Percentiles rank a stretch among this genome's conserved stretches.
Conservation (phyloP, 1,140 invertebrate species). For the Drosophila azteca region DNA sequence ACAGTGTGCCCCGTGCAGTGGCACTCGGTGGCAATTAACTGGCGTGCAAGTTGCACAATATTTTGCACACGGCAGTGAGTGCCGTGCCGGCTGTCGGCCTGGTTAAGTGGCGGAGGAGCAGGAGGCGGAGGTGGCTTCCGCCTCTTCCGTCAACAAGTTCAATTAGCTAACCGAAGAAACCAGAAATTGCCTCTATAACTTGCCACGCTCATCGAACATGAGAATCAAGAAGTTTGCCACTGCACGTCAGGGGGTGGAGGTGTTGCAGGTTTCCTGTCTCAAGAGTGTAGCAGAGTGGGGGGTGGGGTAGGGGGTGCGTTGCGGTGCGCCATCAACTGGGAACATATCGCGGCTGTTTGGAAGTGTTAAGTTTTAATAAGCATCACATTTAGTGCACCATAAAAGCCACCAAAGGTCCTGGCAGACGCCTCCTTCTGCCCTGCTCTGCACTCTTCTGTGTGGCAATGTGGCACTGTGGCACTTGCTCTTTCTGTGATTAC, state of each 20-base stretch:
- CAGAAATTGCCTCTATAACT: constrained; percentile 50
- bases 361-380: constrained; percentile 76
- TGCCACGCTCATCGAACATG: constrained; percentile 61
- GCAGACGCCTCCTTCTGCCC: background rate
- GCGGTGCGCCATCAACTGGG: constrained; percentile 14
- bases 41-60: constrained; percentile 23
- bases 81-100: constrained; percentile 2
- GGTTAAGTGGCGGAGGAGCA: constrained; percentile 4
- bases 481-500: constrained; percentile 19
- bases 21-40: constrained; percentile 38
- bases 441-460: too few relatives aligned
- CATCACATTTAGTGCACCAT: constrained; percentile 59
- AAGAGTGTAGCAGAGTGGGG: background rate
- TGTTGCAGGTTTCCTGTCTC: background rate
- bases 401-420: constrained; percentile 37
- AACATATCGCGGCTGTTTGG: constrained; percentile 13
- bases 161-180: constrained; percentile 48
- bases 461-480: background rate
- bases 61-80: constrained; percentile 20
- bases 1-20: too few relatives aligned
- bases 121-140: constrained; percentile 19
- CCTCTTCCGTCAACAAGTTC: constrained; percentile 61
- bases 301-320: background rate
- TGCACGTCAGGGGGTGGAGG: background rate
- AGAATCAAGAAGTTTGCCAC: constrained; percentile 61